Base-by-base conservation (phyloP, 2,113 vertebrate species). In the Lagopus muta region DNA sequence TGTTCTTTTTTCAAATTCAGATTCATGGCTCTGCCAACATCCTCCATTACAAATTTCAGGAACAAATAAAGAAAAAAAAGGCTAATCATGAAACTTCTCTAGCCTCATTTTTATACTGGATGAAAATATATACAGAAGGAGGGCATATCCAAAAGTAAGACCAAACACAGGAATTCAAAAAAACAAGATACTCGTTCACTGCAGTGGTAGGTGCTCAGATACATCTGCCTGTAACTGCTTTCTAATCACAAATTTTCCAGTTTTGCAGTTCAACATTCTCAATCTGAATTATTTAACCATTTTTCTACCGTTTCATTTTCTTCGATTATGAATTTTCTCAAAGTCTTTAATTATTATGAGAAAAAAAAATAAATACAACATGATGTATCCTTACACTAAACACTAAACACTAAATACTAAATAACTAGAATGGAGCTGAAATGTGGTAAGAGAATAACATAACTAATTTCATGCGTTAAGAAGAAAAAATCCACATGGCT, bases 141-240 rank as follows among this genome's bases (percentile, higher is more conserved):
- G 22, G n/a, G 17, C 8, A 15, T 36, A 42, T 17, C 11, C 34
- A 83, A 62, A 86, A 13, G 21, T n/a, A 27, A 57, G 16, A 64
- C 7, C 48, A n/a, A 89, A 27, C 5, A 62, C 4, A 43, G 52
- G 48, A 62, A 42, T 60, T 4, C 60, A 52, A 43, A 72, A 72
- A 58, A 20, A 2, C 0, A 8, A n/a, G 34, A 36, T 15, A 22
- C 6, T 5, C 0, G 0, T 58, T 47, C 13, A 11, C 9, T 58
- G 1, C 1, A 25, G 10, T 5, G 43, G 54, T 30, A 22, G 32
- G 30, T 65, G 19, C 47, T 47, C 74, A 67, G 25, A 38, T 42
- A 17, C 4, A 12, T 11, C 34, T 72, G 17, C 9, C 43, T 66
- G 4, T 11, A n/a, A 11, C 0, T 40, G 17, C 5, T 50, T 80